A percentile compares a stretch with the other conserved stretches of the same genome.
Conservation (phyloP, 2,797 vertebrate species). For the Tadarida brasiliensis region DNA sequence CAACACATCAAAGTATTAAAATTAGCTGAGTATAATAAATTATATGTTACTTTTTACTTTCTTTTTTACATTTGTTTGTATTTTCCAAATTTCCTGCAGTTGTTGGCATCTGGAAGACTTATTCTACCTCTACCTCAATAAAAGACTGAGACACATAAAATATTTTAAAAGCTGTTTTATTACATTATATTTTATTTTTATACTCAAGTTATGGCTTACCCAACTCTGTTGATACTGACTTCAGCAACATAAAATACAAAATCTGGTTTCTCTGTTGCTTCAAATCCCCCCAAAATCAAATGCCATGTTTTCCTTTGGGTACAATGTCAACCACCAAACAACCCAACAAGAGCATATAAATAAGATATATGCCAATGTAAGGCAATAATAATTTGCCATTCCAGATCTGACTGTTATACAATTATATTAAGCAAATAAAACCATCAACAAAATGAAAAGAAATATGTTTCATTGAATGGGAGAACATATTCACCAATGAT, state of each 20-base stretch:
- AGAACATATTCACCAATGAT: not conserved
- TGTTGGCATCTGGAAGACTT: not conserved
- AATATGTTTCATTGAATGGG: not conserved
- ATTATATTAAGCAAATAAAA: not conserved
- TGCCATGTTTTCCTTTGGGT: conserved; percentile 36
- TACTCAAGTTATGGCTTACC: not conserved
- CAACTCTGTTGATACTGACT: conserved; percentile 11
- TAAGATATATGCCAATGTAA: not conserved
- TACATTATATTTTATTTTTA: conserved; percentile 46
- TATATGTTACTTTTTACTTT: conserved; percentile 36
- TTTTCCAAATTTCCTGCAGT: conserved; percentile 43
- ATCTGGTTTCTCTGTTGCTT: not conserved
- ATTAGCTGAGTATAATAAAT: not conserved
- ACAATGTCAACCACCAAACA: not conserved
- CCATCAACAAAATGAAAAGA: not conserved
- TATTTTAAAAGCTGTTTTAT: conserved; percentile 22
- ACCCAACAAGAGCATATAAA: not conserved
- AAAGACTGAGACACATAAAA: not conserved
- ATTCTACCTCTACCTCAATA: not conserved
- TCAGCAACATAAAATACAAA: conserved; percentile 59
- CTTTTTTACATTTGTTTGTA: conserved; percentile 6
- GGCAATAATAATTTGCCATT: conserved; percentile 24
- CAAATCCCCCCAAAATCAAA: conserved; percentile 46
- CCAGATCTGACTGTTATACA: not conserved
- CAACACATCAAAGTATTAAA: conserved; percentile 7